Evolutionary conservation across 2,113 vertebrate species (phyloP), one percentile per base, ranked within the genome.

Genomic region (Scomber colias): DNA sequence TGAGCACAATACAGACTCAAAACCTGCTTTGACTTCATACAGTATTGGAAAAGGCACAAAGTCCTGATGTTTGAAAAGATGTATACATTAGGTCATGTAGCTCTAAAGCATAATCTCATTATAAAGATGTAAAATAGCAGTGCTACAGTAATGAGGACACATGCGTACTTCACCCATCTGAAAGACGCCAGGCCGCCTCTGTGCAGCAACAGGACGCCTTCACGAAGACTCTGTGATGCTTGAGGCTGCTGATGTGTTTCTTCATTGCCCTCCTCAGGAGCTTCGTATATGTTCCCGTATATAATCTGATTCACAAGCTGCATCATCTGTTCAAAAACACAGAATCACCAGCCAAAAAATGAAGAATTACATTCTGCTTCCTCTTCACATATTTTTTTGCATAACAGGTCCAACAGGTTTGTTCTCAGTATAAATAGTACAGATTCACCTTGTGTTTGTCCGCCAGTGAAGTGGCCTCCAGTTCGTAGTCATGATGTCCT

Each of bases 241-340:
- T 61, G 24, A 51, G 88, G 14, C 64, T 78, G 67, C 31, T 86
- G 76, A 3, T 7, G 60, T 44, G 14, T 14, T 11, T 90, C 89
- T 35, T 55, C 60, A 17, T 51, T 49, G 1, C 19, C 3, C 16
- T 89, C 89, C 0, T 12, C 81, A 17, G 67, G 0, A 21, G 75
- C 79, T 15, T 75, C 88, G 87, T 56, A 91, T 0, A 92, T 95
- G 88, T 96, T 96, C 63, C 69, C 90, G 66, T 95, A 93, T 35
- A 95, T 89, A 3, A 96, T 91, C 80, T 91, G 91, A 87, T 94
- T 95, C 65, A 97, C 73, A 48, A 97, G 93, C 74, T 94, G 89
- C 67, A 91, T 91, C 10, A 96, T 94, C 95, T 96, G 59, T 16
- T 53, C 27, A 2, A 27, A 68, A 48, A 51, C 2, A 77, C 0